phyloP scores from a whole-genome alignment of 2,113 vertebrate genomes.

The Collichthys lucidus region DNA sequence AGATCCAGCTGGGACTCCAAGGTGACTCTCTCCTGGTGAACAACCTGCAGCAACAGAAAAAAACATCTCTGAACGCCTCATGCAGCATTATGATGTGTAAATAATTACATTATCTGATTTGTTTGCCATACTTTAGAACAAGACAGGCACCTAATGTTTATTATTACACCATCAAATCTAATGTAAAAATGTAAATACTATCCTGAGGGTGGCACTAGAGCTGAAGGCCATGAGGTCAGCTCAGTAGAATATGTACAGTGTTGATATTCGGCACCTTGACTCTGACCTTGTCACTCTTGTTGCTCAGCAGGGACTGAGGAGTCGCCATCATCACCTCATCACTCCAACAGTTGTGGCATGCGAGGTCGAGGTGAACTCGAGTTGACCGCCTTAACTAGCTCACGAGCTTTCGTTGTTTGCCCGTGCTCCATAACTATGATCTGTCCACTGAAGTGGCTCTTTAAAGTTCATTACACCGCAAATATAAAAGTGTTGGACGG shows the following conservation, averaged over 20 bases:
- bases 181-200: too few relatives aligned
- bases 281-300: conserved; percentile 6
- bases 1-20: conserved; percentile 95
- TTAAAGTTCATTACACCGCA: background rate
- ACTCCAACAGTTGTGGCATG: background rate
- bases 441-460: background rate
- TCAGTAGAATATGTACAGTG: background rate
- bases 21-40: conserved; percentile 93
- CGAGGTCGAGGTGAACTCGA: background rate
- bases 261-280: conserved; percentile 8
- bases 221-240: background rate
- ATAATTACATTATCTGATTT: conserved; percentile 9
- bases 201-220: background rate
- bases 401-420: background rate
- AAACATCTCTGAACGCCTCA: conserved; percentile 20
- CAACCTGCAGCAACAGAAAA: conserved; percentile 84
- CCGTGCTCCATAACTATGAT: background rate
- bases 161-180: too few relatives aligned
- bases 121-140: conserved; percentile 1
- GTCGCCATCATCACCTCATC: background rate
- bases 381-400: conserved; percentile 16
- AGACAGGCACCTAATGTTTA: too few relatives aligned
- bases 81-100: too few relatives aligned
- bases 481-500: background rate
- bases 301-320: background rate